A percentile compares a stretch with the other conserved stretches of the same genome.
Conservation (phyloP, 30 jellyfish, hydroid and myxozoan genomes). For the Aurelia aurita complex sp. Pacific region DNA sequence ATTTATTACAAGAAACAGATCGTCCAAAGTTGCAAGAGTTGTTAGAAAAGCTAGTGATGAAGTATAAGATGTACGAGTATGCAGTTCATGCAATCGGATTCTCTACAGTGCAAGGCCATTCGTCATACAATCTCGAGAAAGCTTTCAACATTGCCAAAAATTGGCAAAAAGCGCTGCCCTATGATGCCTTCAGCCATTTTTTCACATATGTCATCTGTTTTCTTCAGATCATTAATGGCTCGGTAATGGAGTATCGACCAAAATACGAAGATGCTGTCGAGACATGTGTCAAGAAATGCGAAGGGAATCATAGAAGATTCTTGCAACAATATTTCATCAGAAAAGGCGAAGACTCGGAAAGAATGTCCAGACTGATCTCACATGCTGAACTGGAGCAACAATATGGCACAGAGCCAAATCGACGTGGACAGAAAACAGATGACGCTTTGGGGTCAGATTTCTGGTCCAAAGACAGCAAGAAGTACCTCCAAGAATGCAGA, state of each 20-base stretch:
- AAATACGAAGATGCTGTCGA: constrained; percentile 4
- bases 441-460: not conserved
- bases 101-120: constrained; percentile 3
- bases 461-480: not conserved
- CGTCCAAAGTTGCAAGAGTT: constrained; percentile 11
- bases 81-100: not conserved
- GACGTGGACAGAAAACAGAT: not conserved
- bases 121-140: constrained; percentile 9
- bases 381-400: constrained; percentile 8
- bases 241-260: not conserved
- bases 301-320: constrained; percentile 9
- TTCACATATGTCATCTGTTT: constrained; percentile 14
- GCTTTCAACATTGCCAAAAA: not conserved
- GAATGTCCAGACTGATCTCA: constrained; percentile 14
- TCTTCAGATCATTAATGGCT: constrained; percentile 11
- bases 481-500: not conserved
- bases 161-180: constrained; percentile 15
- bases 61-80: constrained; percentile 14
- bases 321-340: constrained; percentile 1
- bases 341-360: not conserved
- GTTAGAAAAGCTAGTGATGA: constrained; percentile 23
- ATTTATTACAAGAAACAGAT: not conserved
- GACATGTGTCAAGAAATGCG: constrained; percentile 4
- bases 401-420: not conserved
- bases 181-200: constrained; percentile 20